A percentile compares a stretch with the other conserved stretches of the same genome.
Evolutionary conservation across 2,797 vertebrate genomes (phyloP).

Genomic region (Hydrophis major): DNA sequence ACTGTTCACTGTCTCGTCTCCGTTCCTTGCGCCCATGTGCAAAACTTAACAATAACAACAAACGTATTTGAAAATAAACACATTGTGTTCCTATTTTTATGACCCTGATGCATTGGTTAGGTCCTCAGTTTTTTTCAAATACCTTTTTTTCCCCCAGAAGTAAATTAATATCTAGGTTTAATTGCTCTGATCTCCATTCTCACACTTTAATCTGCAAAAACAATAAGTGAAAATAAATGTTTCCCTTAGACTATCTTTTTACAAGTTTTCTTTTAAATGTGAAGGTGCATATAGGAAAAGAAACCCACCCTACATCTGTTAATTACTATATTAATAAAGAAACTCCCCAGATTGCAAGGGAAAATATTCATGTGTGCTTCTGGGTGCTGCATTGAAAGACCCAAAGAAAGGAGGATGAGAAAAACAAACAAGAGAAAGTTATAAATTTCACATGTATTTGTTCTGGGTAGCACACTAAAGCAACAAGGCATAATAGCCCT

Average conservation of each 20-base stretch:
- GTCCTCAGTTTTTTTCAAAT: background rate
- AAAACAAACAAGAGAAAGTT: conserved; percentile 34
- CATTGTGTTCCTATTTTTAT: background rate
- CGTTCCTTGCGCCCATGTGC: no score
- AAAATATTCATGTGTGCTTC: background rate
- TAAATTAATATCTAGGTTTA: background rate
- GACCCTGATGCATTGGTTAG: background rate
- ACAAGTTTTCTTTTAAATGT: conserved; percentile 24
- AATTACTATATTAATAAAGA: conserved; percentile 52
- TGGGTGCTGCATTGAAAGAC: conserved; percentile 17
- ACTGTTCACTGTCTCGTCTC: no score
- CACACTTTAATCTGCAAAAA: background rate
- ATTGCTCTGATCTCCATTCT: background rate
- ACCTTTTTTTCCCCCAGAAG: background rate
- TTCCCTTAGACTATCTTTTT: conserved; percentile 22
- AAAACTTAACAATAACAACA: no score
- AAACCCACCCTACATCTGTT: conserved; percentile 30
- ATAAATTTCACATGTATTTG: conserved; percentile 42
- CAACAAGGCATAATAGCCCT: fast-evolving
- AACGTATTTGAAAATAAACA: background rate
- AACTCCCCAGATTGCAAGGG: conserved; percentile 20
- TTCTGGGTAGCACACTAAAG: conserved; percentile 12
- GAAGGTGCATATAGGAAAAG: background rate
- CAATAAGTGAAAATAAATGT: background rate
- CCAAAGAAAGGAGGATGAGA: conserved; percentile 13